Conservation (phyloP, 2,113 vertebrate genomes). For the Lophochroa leadbeateri region DNA sequence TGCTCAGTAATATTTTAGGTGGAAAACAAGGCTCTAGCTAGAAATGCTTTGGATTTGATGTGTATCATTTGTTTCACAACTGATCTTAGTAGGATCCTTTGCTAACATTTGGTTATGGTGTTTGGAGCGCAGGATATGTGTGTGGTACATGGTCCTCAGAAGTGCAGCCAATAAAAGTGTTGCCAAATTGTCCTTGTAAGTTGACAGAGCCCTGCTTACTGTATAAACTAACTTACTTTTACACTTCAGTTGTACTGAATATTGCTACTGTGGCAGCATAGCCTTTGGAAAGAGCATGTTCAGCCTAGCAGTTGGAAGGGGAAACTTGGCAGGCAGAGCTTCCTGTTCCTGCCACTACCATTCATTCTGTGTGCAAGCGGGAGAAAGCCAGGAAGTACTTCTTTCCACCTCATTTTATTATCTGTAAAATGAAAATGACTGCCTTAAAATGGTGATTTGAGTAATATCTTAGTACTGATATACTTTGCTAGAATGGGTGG, state of each 20-base stretch:
- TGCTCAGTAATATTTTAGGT: background rate
- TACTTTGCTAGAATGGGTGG: background rate
- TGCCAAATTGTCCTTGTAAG: background rate
- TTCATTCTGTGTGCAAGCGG: accelerated
- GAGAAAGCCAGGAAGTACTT: background rate
- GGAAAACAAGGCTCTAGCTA: background rate
- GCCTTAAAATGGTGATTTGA: background rate
- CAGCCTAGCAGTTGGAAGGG: background rate
- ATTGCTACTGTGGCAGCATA: background rate
- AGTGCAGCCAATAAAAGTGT: background rate
- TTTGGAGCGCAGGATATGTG: background rate
- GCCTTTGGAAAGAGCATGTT: background rate
- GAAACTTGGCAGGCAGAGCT: background rate
- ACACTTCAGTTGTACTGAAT: background rate
- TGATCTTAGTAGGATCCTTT: background rate
- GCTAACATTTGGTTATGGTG: background rate
- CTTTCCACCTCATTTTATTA: background rate
- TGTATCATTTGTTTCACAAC: background rate
- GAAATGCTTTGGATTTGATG: background rate
- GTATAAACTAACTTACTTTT: background rate
- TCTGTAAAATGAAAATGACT: background rate
- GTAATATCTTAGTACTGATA: background rate
- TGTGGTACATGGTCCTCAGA: accelerated
- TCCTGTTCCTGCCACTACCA: accelerated
- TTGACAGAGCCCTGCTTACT: background rate